A percentile compares a stretch with the other conserved stretches of the same genome.
Conservation (phyloP, 2,113 vertebrate genomes). For the Sphaerodactylus townsendi region DNA sequence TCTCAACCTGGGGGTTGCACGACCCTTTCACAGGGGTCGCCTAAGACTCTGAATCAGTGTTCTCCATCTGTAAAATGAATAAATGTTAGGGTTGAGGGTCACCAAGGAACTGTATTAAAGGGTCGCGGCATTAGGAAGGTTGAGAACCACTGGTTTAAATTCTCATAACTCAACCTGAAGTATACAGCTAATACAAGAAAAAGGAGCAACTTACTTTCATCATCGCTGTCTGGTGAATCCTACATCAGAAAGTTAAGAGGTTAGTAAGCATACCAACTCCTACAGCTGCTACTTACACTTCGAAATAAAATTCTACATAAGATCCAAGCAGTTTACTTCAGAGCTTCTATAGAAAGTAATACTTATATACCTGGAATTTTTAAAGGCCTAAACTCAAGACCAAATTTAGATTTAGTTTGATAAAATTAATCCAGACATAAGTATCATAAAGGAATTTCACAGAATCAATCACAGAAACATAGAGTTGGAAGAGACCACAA, state of each 20-base stretch:
- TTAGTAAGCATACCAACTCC: fast-evolving
- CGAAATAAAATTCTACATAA: not conserved
- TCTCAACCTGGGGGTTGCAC: too few species aligned
- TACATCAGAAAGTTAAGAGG: slow-evolving; percentile 58
- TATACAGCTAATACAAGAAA: not conserved
- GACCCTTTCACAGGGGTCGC: too few species aligned
- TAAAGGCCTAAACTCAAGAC: fast-evolving
- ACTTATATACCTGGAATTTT: not conserved
- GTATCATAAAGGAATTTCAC: not conserved
- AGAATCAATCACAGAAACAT: too few species aligned
- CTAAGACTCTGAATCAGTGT: too few species aligned
- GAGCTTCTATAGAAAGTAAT: too few species aligned
- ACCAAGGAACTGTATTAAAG: too few species aligned
- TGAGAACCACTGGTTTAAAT: too few species aligned
- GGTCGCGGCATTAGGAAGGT: too few species aligned
- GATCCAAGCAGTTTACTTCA: not conserved
- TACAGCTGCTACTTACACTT: not conserved
- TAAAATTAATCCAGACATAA: not conserved
- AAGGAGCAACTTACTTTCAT: slow-evolving; percentile 86
- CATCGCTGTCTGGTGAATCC: slow-evolving; percentile 97
- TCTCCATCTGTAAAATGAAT: too few species aligned
- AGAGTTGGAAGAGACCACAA: too few species aligned
- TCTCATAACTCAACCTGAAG: not conserved
- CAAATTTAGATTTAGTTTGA: fast-evolving
- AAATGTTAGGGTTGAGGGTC: too few species aligned